Evolutionary conservation across 2,113 vertebrate species (phyloP), one percentile per base, ranked within the genome.

Genomic region (Cryptotis parvus): DNA sequence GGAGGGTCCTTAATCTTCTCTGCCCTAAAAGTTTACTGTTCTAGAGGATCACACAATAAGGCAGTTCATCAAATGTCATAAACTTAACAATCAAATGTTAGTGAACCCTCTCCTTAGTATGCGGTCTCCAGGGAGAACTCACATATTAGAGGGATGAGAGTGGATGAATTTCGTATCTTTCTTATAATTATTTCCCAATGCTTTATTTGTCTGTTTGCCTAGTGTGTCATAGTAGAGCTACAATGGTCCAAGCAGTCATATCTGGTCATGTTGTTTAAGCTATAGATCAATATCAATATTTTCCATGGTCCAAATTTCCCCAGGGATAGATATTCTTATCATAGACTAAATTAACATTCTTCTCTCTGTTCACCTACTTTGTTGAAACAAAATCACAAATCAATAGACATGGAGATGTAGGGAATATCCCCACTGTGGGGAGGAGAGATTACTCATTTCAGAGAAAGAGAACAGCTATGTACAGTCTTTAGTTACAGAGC

Each of bases 301-400:
- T 35, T 49, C 18, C 3, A n/a, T 16, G 49, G 7, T 22, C 8
- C 33, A 6, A 24, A 55, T 41, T 87, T 52, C 27, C 7, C 10
- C 4, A 11, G 43, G 6, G 11, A 45, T 45, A 45, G 1, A 18
- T 2, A 24, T 58, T 5, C 3, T 88, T 14, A 31, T 31, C 18
- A 18, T 55, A 31, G 72, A 65, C 75, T 84, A 86, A 94, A 39
- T 11, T 33, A 61, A 37, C 26, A 77, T n/a, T 87, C 26, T 75
- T 79, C 31, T 73, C 11, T 91, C 58, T 65, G 31, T 72, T 66
- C 22, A 65, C 4, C 15, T 45, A n/a, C 41, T 86, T 78, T 16
- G 55, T 91, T 45, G 74, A 14, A 29, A 65, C 63, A 76, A 73
- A 84, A 55, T 78, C 4, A 37, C 58, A 75, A 63, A 61, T 29